Base-by-base conservation (phyloP, 2,797 vertebrate species). In the Manis crassicaudata region DNA sequence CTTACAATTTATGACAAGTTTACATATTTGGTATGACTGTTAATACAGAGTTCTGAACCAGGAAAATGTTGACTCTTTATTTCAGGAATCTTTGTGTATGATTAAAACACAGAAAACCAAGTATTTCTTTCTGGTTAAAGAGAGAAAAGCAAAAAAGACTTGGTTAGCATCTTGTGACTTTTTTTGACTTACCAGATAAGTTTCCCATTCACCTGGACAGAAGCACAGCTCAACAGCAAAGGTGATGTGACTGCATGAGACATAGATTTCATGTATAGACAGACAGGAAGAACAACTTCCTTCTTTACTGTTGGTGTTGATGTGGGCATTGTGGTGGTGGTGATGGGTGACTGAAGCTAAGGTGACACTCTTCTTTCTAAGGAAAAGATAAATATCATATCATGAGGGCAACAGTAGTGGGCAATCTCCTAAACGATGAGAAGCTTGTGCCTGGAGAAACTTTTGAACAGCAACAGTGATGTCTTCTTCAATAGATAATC, bases 1-100 rank as follows among this genome's bases (percentile, higher is more conserved):
- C 98, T 97, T 98, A 98, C 98, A 98, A 98, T 95, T 96, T 97
- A 96, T 93, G 98, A 97, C 98, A 98, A 97, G 98, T 98, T 99
- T 98, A 98, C 98, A 98, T 98, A 98, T 98, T 98, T 97, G 98
- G 95, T 96, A 70, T 97, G 97, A 97, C 95, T 98, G 98, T 97
- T 98, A 98, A 97, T 98, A 95, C 86, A 96, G 92, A 95, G 90
- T 98, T 98, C 95, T 96, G 94, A 97, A 97, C 43, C 86, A 95
- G 86, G 89, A 95, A 97, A 98, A 96, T 84, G 95, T 97, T 98
- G 97, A 97, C 86, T 98, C 96, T 96, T 96, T 81, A 97, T 97
- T 96, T 96, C 89, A 97, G 96, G 95, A 98, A 98, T 97, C 40
- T 86, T 97, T 92, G 91, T 97, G 82, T 96, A 60, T 94, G 94